Conservation (phyloP, 1,140 invertebrate species). For the Apis laboriosa region DNA sequence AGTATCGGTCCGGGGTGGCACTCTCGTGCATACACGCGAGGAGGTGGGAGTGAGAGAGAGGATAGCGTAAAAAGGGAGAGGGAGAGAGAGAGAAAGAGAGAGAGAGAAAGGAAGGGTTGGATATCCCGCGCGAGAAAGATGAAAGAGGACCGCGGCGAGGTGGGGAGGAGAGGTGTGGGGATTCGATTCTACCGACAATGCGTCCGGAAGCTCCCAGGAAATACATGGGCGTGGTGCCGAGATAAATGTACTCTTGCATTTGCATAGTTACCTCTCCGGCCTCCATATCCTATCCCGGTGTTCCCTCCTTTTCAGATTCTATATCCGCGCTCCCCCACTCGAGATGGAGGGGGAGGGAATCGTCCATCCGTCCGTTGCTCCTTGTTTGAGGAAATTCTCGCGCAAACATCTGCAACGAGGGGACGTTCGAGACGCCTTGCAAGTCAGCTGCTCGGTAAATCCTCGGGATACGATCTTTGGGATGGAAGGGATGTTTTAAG, state of each 20-base stretch:
- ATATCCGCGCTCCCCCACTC: slow-evolving; percentile 21
- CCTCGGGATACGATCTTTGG: background rate
- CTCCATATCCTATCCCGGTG: slow-evolving; percentile 42
- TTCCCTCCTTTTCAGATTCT: slow-evolving; percentile 48
- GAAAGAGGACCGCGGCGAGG: slow-evolving; percentile 26
- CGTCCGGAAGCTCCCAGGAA: slow-evolving; percentile 75
- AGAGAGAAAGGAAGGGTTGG: background rate
- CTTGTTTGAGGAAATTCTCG: background rate
- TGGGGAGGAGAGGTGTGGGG: slow-evolving; percentile 46
- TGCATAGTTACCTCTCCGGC: slow-evolving; percentile 74
- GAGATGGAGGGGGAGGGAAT: background rate
- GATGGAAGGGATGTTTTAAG: background rate
- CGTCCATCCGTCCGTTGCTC: background rate
- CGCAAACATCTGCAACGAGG: slow-evolving; percentile 22
- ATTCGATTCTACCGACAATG: slow-evolving; percentile 76
- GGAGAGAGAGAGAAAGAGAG: background rate
- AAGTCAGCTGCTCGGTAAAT: background rate
- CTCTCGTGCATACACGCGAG: slow-evolving; percentile 18
- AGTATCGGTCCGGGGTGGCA: slow-evolving; percentile 72
- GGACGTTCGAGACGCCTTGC: background rate
- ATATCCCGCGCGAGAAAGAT: slow-evolving; percentile 8
- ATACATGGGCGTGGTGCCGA: slow-evolving; percentile 77
- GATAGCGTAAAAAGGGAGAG: slow-evolving; percentile 14
- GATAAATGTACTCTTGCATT: slow-evolving; percentile 78
- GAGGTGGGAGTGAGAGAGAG: slow-evolving; percentile 12